A percentile compares a stretch with the other conserved stretches of the same genome.
These are phyloP conservation scores for Eufriesea mexicana DNA, from an alignment of 1,140 invertebrate genomes.

Conservation along the genomic window DNA sequence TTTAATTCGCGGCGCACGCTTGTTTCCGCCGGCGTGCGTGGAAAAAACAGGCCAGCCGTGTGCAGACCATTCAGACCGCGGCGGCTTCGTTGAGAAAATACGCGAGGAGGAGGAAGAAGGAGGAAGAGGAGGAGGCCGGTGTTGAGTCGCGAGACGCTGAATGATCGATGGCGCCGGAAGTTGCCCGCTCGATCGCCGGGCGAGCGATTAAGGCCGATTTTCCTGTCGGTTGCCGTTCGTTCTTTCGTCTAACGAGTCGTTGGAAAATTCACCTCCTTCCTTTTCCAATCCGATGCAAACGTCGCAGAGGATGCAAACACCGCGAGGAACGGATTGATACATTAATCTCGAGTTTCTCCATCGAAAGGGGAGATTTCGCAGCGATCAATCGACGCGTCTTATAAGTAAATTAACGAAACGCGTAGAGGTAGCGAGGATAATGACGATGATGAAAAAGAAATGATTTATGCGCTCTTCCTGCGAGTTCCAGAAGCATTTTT, in stretches of 20 bases:
- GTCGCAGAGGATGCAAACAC: too few species aligned
- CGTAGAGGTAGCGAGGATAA: too few species aligned
- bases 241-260: background rate
- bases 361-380: too few species aligned
- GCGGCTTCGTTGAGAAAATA: constrained; percentile 3
- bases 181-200: constrained; percentile 19
- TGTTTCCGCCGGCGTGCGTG: constrained; percentile 1
- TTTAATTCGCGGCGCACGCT: constrained; percentile 31
- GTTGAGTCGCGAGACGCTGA: constrained; percentile 16
- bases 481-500: too few species aligned
- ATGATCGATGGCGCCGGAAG: constrained; percentile 45
- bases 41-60: constrained; percentile 8
- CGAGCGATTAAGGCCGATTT: constrained; percentile 38
- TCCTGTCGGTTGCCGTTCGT: constrained; percentile 7
- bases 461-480: too few species aligned
- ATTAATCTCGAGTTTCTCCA: too few species aligned
- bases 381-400: too few species aligned
- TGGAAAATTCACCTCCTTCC: background rate
- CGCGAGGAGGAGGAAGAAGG: background rate
- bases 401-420: too few species aligned
- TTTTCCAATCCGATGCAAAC: background rate
- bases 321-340: too few species aligned
- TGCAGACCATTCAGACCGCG: background rate
- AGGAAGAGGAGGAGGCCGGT: too few species aligned
- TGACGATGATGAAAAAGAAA: too few species aligned